Evolutionary conservation across 2,113 vertebrate species (phyloP).

Genomic region (Esox niger): DNA sequence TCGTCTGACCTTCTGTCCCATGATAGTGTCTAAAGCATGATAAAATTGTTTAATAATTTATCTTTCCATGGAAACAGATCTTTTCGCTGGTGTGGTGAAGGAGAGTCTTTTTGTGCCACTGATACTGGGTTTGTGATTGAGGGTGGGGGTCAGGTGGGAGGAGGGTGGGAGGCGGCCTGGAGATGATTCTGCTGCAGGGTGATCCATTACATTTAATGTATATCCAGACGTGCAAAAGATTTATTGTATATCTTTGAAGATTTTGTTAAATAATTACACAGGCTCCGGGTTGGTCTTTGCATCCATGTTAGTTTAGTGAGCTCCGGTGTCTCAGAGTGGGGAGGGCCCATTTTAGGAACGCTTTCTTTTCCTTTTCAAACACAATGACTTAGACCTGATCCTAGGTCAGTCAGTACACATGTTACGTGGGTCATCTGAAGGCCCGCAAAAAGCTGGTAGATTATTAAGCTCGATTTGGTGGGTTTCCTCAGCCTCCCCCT

Average conservation of each 20-base stretch:
- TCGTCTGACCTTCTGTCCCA: conserved; percentile 14
- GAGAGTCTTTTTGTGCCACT: conserved; percentile 55
- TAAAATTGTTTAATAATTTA: conserved; percentile 58
- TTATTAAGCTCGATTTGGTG: conserved; percentile 8
- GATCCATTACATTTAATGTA: conserved; percentile 39
- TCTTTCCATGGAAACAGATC: conserved; percentile 39
- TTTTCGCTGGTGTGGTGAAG: conserved; percentile 50
- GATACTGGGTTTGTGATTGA: conserved; percentile 23
- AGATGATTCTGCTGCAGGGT: conserved; percentile 29
- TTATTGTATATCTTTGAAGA: conserved; percentile 47
- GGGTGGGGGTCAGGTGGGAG: conserved; percentile 15
- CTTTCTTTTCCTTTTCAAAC: no score
- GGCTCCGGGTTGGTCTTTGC: neutral
- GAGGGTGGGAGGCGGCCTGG: conserved; percentile 13
- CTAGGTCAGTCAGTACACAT: no score
- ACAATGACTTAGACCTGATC: no score
- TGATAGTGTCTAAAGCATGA: conserved; percentile 32
- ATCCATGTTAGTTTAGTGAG: neutral
- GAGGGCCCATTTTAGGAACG: no score
- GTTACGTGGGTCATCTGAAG: neutral
- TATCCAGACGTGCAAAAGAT: conserved; percentile 28
- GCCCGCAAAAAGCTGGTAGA: neutral
- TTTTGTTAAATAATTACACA: conserved; percentile 37
- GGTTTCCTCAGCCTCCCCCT: conserved; percentile 10
- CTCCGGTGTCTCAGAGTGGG: no score